Percentiles rank a stretch among this genome's conserved stretches.
These are phyloP conservation scores for Lota lota DNA, from an alignment of 2,113 vertebrate species.

Conservation along the genomic window DNA sequence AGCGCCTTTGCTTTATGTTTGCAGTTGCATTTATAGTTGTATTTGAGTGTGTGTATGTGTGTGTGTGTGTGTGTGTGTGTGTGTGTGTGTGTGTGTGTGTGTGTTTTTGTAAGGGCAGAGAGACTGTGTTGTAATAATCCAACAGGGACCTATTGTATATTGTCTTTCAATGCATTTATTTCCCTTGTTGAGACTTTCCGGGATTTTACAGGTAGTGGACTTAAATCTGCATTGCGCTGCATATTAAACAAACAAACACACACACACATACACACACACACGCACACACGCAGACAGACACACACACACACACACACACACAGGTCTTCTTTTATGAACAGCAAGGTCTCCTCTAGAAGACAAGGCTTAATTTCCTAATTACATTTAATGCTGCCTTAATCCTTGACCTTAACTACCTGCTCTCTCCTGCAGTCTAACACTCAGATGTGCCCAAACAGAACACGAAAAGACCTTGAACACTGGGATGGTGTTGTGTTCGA, in stretches of 20 bases:
- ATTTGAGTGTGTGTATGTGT: neutral
- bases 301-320: conserved; percentile 5
- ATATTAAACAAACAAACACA: conserved; percentile 13
- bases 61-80: neutral
- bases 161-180: conserved; percentile 30
- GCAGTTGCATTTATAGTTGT: neutral
- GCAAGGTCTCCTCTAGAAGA: neutral
- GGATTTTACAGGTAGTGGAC: conserved; percentile 10
- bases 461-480: no score
- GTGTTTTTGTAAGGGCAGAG: conserved; percentile 1
- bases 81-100: conserved; percentile 7
- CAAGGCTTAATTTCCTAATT: conserved; percentile 23
- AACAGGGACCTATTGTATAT: conserved; percentile 16
- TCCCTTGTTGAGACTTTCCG: conserved; percentile 28
- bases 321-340: conserved; percentile 5
- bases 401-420: conserved; percentile 9
- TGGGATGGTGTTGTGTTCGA: no score
- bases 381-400: conserved; percentile 37
- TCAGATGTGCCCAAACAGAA: no score
- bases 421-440: neutral
- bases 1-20: no score
- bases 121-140: neutral
- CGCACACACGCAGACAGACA: conserved; percentile 1
- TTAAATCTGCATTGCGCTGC: neutral
- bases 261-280: neutral